Percentiles rank a stretch among this genome's conserved stretches.
phyloP scores from a whole-genome alignment of 2,888 invertebrate genomes.

The Machimus rusticus region DNA sequence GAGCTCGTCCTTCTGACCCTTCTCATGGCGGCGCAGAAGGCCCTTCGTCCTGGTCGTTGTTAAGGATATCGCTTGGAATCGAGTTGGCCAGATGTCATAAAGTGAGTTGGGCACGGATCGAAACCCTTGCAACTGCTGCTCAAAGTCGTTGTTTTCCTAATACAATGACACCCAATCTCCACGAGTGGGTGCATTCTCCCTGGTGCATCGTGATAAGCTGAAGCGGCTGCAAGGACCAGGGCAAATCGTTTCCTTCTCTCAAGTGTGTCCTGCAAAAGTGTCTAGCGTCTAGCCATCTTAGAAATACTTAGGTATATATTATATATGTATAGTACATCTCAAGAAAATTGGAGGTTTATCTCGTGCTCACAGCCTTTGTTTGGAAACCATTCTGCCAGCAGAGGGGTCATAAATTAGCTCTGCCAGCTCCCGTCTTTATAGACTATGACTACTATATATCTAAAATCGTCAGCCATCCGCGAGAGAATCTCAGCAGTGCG shows the following conservation, averaged over 20 bases:
- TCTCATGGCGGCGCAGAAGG: not conserved
- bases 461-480: not conserved
- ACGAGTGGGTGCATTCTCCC: not conserved
- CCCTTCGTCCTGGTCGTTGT: not conserved
- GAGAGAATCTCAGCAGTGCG: not conserved
- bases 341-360: slow-evolving; percentile 15
- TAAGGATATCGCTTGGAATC: slow-evolving; percentile 1
- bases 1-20: not conserved
- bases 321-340: not conserved
- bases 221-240: not conserved
- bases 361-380: not conserved
- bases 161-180: not conserved
- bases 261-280: not conserved
- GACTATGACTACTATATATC: too few relatives aligned
- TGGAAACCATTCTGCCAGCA: not conserved
- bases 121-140: not conserved
- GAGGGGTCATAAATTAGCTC: not conserved
- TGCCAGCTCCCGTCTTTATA: not conserved
- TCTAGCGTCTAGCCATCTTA: not conserved
- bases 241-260: not conserved
- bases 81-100: slow-evolving; percentile 7
- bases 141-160: not conserved
- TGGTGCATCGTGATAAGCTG: not conserved
- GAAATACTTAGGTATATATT: not conserved
- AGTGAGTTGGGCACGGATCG: not conserved